Evolutionary conservation across 2,113 vertebrate species (phyloP).

Genomic region (Fukomys damarensis): DNA sequence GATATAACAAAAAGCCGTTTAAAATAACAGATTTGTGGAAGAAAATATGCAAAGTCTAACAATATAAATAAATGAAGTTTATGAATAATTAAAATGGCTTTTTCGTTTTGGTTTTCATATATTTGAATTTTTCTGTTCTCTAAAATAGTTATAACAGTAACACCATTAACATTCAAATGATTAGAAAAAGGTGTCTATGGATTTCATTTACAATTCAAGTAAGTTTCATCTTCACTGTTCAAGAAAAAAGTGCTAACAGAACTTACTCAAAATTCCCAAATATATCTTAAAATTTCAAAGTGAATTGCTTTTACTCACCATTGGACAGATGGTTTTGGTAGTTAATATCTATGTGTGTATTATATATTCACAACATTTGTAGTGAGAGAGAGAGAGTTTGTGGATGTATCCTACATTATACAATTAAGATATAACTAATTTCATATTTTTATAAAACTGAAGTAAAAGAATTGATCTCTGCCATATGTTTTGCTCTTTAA

Average conservation of each 20-base stretch:
- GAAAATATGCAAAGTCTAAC: slow-evolving; percentile 64
- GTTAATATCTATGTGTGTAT: neutral
- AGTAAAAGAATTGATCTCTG: neutral
- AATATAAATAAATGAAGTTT: slow-evolving; percentile 74
- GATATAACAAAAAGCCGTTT: slow-evolving; percentile 77
- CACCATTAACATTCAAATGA: neutral
- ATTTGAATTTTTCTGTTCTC: slow-evolving; percentile 57
- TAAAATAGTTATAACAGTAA: slow-evolving; percentile 19
- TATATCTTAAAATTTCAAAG: neutral
- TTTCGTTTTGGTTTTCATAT: slow-evolving; percentile 56
- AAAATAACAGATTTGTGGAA: slow-evolving; percentile 75
- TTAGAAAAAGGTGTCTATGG: slow-evolving; percentile 29
- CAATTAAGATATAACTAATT: neutral
- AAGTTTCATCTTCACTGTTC: neutral
- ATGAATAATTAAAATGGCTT: slow-evolving; percentile 72
- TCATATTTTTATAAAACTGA: neutral
- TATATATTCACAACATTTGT: rapidly evolving
- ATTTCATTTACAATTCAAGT: slow-evolving; percentile 65
- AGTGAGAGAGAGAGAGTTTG: neutral
- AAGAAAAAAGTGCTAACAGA: neutral
- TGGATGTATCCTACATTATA: neutral
- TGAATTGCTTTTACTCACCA: neutral
- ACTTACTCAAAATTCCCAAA: neutral
- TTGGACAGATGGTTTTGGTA: neutral
- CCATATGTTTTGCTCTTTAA: neutral